A percentile compares a stretch with the other conserved stretches of the same genome.
phyloP scores from a whole-genome alignment of 2,797 vertebrate species.

The Pipistrellus nathusii region DNA sequence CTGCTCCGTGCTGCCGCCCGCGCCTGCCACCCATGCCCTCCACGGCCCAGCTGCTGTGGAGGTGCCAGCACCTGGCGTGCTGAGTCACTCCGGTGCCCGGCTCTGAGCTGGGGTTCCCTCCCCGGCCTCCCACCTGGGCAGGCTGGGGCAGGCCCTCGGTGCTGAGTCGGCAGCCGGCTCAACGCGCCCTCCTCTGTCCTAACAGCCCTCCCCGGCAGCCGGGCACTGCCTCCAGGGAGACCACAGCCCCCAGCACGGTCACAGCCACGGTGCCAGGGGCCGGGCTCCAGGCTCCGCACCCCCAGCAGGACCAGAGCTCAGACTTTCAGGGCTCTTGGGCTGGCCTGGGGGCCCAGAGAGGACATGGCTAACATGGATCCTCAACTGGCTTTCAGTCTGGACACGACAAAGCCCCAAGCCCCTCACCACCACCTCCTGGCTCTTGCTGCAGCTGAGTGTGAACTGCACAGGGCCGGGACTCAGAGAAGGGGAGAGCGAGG shows the following conservation, averaged over 20 bases:
- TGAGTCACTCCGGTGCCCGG: conserved; percentile 18
- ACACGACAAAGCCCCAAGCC: neutral
- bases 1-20: neutral
- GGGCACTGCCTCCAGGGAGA: conserved; percentile 55
- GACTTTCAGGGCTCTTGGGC: neutral
- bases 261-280: neutral
- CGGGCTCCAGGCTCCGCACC: neutral
- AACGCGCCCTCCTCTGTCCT: conserved; percentile 65
- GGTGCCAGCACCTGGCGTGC: neutral
- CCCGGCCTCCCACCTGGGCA: conserved; percentile 43
- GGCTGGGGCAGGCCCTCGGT: conserved; percentile 73
- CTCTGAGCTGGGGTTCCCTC: conserved; percentile 7
- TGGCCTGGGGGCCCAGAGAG: neutral
- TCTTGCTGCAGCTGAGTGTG: neutral
- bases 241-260: neutral
- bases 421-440: neutral
- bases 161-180: conserved; percentile 64
- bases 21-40: neutral
- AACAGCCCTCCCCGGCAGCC: conserved; percentile 25
- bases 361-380: neutral
- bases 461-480: neutral
- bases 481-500: neutral
- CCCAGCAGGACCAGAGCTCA: neutral
- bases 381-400: neutral
- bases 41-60: neutral